Evolutionary conservation across 1,140 invertebrate species (phyloP).

Genomic region (Ostrea denselamellosa): DNA sequence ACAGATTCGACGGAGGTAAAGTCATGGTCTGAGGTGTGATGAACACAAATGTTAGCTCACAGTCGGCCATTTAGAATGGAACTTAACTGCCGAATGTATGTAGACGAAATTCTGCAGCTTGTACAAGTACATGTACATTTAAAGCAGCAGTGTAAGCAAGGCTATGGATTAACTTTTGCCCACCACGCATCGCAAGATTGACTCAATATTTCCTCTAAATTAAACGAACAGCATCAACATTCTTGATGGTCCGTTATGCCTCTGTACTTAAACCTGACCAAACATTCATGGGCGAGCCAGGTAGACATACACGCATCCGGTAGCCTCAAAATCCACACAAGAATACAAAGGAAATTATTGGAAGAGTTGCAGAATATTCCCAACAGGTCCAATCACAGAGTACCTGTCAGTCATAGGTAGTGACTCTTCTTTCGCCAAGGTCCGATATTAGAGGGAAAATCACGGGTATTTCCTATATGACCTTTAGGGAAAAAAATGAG

Average conservation of each 20-base stretch:
- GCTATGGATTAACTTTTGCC: not conserved
- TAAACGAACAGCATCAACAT: constrained; percentile 11
- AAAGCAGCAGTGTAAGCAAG: not conserved
- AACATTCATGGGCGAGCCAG: constrained; percentile 3
- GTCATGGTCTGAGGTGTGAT: too few species aligned
- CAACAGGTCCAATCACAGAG: not conserved
- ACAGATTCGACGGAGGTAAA: too few species aligned
- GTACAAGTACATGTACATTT: not conserved
- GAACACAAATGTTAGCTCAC: too few species aligned
- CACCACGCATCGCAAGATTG: constrained; percentile 26
- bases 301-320: not conserved
- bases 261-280: not conserved
- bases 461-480: too few species aligned
- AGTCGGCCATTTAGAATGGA: too few species aligned
- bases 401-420: not conserved
- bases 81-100: not conserved
- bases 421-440: too few species aligned
- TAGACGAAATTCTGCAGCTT: not conserved
- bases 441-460: too few species aligned
- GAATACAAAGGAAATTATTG: not conserved
- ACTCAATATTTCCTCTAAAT: not conserved
- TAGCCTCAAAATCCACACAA: not conserved
- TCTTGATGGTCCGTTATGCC: not conserved
- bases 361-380: not conserved
- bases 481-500: too few species aligned